phyloP scores from a whole-genome alignment of 2,797 vertebrate species.

The Monodelphis domestica region DNA sequence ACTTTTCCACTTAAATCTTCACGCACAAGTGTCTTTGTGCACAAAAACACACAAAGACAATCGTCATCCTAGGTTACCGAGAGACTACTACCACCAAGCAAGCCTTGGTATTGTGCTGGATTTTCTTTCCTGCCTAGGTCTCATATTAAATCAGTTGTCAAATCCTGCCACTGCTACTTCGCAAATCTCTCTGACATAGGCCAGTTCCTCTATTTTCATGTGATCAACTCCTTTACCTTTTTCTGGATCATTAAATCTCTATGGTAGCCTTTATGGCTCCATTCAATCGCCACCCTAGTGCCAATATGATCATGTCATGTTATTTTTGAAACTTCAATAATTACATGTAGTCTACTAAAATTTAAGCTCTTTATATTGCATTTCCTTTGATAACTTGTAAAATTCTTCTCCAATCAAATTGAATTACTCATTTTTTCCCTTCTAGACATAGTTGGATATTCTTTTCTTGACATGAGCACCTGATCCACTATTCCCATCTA shows the following conservation, averaged over 20 bases:
- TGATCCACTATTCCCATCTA: background rate
- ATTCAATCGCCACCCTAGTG: background rate
- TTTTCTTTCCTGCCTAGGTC: background rate
- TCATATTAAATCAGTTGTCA: background rate
- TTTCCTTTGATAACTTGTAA: too few species aligned
- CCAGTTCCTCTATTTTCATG: background rate
- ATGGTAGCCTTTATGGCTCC: background rate
- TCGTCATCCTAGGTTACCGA: too few species aligned
- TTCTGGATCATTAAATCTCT: background rate
- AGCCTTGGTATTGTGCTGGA: background rate
- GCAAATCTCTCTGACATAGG: background rate
- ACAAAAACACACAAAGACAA: too few species aligned
- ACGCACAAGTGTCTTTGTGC: too few species aligned
- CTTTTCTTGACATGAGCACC: background rate
- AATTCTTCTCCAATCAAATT: background rate
- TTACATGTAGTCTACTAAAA: background rate
- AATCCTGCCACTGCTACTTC: background rate
- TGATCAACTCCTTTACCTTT: background rate
- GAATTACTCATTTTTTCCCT: background rate
- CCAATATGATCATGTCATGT: background rate
- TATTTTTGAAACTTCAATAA: background rate
- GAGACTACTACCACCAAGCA: too few species aligned
- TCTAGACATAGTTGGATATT: background rate
- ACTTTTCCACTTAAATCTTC: too few species aligned
- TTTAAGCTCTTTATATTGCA: background rate